Conservation (phyloP, 2,888 invertebrate genomes). For the Sesamia inferens region DNA sequence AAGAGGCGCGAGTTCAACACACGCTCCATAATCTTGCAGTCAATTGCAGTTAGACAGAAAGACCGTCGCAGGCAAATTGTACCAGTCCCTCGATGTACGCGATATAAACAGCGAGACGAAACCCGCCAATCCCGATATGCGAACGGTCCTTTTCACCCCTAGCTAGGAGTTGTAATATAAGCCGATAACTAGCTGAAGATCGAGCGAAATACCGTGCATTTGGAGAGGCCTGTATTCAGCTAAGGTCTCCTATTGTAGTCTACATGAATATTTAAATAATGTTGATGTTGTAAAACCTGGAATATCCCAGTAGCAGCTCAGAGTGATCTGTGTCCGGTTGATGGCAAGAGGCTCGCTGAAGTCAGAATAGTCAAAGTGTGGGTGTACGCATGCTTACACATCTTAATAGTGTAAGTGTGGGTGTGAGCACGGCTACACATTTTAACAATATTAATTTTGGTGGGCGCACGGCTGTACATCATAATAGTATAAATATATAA, state of each 20-base stretch:
- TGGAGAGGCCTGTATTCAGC: neutral
- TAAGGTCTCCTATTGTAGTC: neutral
- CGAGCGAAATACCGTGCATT: neutral
- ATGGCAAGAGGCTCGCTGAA: neutral
- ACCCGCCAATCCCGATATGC: neutral
- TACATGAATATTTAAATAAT: neutral
- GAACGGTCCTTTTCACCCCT: neutral
- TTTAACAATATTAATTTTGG: too few species aligned
- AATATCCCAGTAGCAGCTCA: neutral
- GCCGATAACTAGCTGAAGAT: neutral
- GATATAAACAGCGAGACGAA: too few species aligned
- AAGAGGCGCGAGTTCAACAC: too few species aligned
- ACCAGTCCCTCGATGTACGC: too few species aligned
- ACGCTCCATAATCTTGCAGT: too few species aligned
- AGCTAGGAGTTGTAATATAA: neutral
- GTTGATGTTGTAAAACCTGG: too few species aligned
- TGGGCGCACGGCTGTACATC: too few species aligned
- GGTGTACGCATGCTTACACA: neutral
- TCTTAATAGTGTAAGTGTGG: too few species aligned
- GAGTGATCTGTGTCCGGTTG: neutral
- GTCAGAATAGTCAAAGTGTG: neutral
- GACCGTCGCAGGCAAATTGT: too few species aligned
- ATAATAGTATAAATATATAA: too few species aligned
- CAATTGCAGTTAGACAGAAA: too few species aligned
- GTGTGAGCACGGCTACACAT: too few species aligned